These are phyloP conservation scores for Diarsia brunnea DNA, from an alignment of 2,888 invertebrate species.

Conservation along the genomic window DNA sequence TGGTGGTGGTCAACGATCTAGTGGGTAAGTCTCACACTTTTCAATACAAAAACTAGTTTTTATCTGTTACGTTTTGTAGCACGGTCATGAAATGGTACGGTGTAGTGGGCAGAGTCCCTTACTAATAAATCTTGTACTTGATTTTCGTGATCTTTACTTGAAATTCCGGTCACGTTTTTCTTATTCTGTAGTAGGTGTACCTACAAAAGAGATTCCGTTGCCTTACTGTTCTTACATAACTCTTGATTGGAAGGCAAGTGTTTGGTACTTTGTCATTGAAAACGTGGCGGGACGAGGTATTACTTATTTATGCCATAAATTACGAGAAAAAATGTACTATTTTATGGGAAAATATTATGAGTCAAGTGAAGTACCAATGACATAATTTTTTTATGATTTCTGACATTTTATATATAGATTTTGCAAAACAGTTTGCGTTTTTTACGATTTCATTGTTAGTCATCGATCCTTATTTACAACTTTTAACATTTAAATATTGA, in stretches of 20 bases:
- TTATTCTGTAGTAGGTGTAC: constrained; percentile 42
- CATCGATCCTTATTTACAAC: neutral
- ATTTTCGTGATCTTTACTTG: constrained; percentile 16
- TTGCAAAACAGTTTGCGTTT: neutral
- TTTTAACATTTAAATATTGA: neutral
- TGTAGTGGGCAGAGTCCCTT: neutral
- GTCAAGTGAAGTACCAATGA: neutral
- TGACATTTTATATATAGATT: too few relatives aligned
- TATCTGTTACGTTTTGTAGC: neutral
- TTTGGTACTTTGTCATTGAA: constrained; percentile 29
- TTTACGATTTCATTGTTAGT: neutral
- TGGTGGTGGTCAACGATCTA: neutral
- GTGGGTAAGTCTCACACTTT: neutral
- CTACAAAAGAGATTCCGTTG: constrained; percentile 46
- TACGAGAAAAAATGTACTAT: neutral
- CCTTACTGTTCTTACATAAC: constrained; percentile 43
- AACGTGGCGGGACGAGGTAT: constrained; percentile 13
- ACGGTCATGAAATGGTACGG: neutral
- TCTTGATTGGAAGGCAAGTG: constrained; percentile 45
- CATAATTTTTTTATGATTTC: too few relatives aligned
- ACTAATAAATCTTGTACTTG: constrained; percentile 15
- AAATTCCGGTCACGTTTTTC: constrained; percentile 60
- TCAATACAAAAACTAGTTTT: neutral
- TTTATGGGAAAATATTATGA: neutral
- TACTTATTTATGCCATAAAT: neutral